Base-by-base conservation (phyloP, 2,113 vertebrate species). In the Aphelocoma coerulescens region DNA sequence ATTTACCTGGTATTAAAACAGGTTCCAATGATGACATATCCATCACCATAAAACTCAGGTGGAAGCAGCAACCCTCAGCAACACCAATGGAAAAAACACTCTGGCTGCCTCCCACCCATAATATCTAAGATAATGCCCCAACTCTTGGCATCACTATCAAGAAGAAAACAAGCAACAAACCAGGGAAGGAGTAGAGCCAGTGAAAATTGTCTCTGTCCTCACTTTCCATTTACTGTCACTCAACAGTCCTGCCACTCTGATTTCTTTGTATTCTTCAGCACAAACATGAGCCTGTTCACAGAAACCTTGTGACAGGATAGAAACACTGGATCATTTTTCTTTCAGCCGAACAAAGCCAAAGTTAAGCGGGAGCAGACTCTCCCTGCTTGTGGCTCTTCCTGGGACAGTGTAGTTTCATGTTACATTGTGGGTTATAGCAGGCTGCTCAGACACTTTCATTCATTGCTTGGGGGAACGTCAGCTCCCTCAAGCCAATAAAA, bases 1-100 rank as follows among this genome's bases (percentile, higher is more conserved):
- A 7, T 82, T 86, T 75, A 87, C 44, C n/a, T 76, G 62, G 73
- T 61, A 65, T 30, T 81, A 87, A 82, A 92, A 86, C 21, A 84
- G 41, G 52, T 54, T 72, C 39, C 35, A 78, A 37, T 0, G 4
- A 80, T 87, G 72, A 88, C 76, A 91, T 63, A 77, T 62, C 71
- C 75, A 74, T 71, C 52, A 77, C 43, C 37, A 68, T 57, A 88
- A 80, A 87, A 88, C 52, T 48, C 69, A 49, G 41, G 67, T 67
- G 85, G 72, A 93, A 91, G 66, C 43, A 77, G 33, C 76, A 83
- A 73, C 51, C 35, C 20, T 71, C 67, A 88, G 68, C 61, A 83
- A 86, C 30, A 74, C 6, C 57, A 52, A 16, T 3, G 27, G 78
- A 61, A 89, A 88, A 82, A 86, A 35, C 30, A 23, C 0, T 19